Percentiles rank a stretch among this genome's conserved stretches.
phyloP scores from a whole-genome alignment of 2,888 invertebrate species.

The Tenthredo amoena region DNA sequence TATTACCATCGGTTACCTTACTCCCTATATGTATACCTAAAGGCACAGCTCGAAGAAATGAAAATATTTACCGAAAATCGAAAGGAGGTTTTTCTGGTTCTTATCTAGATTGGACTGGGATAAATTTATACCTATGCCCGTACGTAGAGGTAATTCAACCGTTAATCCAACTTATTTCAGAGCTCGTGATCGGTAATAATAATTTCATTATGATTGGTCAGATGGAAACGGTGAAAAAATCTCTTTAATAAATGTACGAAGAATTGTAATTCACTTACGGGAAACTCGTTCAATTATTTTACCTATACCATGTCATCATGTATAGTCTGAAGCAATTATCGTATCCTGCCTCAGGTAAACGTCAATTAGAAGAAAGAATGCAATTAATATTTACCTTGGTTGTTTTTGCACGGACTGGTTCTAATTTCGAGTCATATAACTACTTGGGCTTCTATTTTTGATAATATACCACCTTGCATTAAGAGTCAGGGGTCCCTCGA shows the following conservation, averaged over 20 bases:
- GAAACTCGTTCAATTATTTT: background rate
- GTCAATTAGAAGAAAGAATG: background rate
- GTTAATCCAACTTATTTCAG: background rate
- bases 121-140: background rate
- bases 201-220: background rate
- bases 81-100: background rate
- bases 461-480: background rate
- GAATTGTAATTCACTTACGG: background rate
- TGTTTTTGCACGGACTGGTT: background rate
- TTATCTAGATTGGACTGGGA: background rate
- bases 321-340: background rate
- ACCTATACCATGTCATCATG: background rate
- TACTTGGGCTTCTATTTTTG: background rate
- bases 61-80: slow-evolving; percentile 50
- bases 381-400: background rate
- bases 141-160: background rate
- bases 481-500: slow-evolving; percentile 2
- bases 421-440: background rate
- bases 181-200: background rate
- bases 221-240: background rate
- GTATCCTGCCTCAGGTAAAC: background rate
- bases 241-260: background rate
- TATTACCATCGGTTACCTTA: slow-evolving; percentile 45
- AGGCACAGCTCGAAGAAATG: slow-evolving; percentile 20
- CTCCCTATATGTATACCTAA: slow-evolving; percentile 18